Evolutionary conservation across 1,140 invertebrate species (phyloP), one percentile per base, ranked within the genome.

Genomic region (Magallana gigas): DNA sequence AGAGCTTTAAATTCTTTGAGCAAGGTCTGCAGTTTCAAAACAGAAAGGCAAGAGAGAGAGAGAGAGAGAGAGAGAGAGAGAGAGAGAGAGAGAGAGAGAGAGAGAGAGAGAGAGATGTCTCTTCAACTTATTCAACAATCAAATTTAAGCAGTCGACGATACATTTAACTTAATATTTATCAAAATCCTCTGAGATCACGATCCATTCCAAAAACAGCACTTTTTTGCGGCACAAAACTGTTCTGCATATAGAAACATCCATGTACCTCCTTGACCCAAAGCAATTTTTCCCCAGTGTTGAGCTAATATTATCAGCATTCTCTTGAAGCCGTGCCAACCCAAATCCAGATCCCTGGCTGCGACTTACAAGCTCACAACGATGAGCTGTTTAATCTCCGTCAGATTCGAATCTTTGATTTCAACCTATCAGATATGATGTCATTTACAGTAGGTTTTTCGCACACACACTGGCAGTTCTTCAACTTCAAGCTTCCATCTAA

Each of bases 381-480:
- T 18, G 68, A 76, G 23, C 68, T 36, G 68, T 76, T 76, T 48
- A 29, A 76, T 76, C 68, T 76, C 5, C 14, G 18, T 12, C 12
- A 11, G 23, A 76, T 76, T 29, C 14, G 68, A 76, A 76, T 76
- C 68, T 76, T 76, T 76, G 68, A 76, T 76, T 76, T 76, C 68
- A 76, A 29, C 8, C 68, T 76, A 76, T 76, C 68, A 36, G 68
- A 8, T 29, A 12, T 76, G 68, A 76, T 76, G 68, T 76, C 68
- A 76, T 36, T 76, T 36, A 76, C 68, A 9, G 68, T 29, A 29
- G 11, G 23, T 76, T 76, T 76, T 76, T 76, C 68, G 12, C 68
- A 76, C 68, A 76, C 29, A 76, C 23, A 62, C n/a, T 9, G 7
- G 23, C 23, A 76, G 36, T 76, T 11, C 23, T 76, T 76, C 68